Base-by-base conservation (phyloP, 2,797 vertebrate genomes). In the Sitta carolinensis region DNA sequence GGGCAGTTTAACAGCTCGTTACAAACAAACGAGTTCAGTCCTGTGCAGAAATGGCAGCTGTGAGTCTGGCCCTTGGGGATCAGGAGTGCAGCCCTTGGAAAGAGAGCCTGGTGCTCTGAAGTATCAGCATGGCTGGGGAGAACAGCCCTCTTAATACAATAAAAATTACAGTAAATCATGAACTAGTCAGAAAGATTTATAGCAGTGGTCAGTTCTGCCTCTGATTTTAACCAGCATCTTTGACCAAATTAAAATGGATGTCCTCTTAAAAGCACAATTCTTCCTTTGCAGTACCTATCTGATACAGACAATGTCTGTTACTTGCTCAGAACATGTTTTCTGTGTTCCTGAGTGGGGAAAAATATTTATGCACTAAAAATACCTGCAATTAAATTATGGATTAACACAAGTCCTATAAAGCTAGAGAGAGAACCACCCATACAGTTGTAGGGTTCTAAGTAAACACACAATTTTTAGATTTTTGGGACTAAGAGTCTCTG, bases 111-210 rank as follows among this genome's bases (percentile, higher is more conserved):
- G 27, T 91, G 54, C 57, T 87, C 64, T 83, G 72, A 84, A 92
- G 57, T 64, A 93, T 51, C 16, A 54, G 57, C 48, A 21, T 0
- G 0, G 58, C 72, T 93, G 79, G 47, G 30, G 62, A 80, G 36
- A 95, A 38, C 27, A 75, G 55, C 26, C 29, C 36, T 93, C 72
- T 77, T 85, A 92, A 78, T 81, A 51, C 16, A 81, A 83, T 92
- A 80, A 93, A 85, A 90, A 90, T 34, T 59, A 75, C 23, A 78
- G 58, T 70, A 94, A 95, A 87, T 83, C 48, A 48, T 64, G 18
- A 80, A 38, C 36, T 36, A 43, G n/a, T 63, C 43, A 34, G 75
- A 45, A 84, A 59, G 81, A 93, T 77, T 80, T 89, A 89, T 7
- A 40, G 50, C 43, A 54, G 2, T 57, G 48, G 32, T 51, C 66